A percentile compares a stretch with the other conserved stretches of the same genome.
Evolutionary conservation across 2,797 vertebrate genomes (phyloP).

Genomic region (Prionace glauca): DNA sequence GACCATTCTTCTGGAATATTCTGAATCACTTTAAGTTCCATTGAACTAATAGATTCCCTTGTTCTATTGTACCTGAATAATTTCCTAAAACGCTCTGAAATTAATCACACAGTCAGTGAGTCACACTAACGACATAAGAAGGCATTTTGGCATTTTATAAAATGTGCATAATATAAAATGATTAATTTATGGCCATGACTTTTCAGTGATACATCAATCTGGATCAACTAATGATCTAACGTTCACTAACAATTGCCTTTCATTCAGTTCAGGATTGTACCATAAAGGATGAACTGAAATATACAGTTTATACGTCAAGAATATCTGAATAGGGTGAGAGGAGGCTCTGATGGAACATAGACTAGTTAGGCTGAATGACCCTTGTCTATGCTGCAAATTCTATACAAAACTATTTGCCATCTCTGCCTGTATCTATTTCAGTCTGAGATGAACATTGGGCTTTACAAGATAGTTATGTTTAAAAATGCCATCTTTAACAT

Average conservation of each 20-base stretch:
- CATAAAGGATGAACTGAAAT: background rate
- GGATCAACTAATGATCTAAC: background rate
- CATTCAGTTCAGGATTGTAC: background rate
- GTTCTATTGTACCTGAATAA: background rate
- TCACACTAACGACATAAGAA: background rate
- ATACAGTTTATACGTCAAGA: background rate
- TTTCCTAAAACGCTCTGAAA: background rate
- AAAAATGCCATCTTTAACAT: background rate
- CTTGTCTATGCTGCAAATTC: background rate
- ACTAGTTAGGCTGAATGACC: background rate
- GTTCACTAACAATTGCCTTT: background rate
- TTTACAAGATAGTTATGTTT: background rate
- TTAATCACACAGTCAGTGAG: background rate
- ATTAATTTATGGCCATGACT: background rate
- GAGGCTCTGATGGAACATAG: background rate
- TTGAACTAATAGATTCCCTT: background rate
- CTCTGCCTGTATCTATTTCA: background rate
- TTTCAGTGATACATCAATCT: background rate
- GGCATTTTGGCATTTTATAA: background rate
- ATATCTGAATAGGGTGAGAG: background rate
- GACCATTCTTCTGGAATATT: background rate
- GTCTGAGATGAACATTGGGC: background rate
- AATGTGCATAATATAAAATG: background rate
- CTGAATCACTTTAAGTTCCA: background rate
- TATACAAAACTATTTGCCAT: background rate